Conservation (phyloP, 2,888 invertebrate genomes). For the Machimus atricapillus region DNA sequence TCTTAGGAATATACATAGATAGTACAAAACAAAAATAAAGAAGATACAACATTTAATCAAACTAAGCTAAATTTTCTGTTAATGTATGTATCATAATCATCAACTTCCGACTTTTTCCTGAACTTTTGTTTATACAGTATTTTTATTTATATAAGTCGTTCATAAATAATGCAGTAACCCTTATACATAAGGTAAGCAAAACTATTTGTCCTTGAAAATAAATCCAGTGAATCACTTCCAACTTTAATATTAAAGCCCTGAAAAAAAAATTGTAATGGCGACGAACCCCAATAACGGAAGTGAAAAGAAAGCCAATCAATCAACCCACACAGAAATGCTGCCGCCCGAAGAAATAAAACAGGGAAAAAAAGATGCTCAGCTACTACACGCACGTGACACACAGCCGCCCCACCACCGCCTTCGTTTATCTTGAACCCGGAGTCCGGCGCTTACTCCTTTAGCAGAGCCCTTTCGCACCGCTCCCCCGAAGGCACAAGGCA, state of each 20-base stretch:
- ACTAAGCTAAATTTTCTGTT: no score
- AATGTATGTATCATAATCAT: no score
- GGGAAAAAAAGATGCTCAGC: background rate
- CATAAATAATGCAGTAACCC: no score
- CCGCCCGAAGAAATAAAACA: background rate
- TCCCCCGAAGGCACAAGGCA: background rate
- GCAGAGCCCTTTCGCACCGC: background rate
- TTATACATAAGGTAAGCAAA: background rate
- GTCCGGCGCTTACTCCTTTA: background rate
- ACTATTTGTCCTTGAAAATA: background rate
- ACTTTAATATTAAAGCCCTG: background rate
- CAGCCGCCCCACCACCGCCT: background rate
- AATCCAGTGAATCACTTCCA: background rate
- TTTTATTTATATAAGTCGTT: no score
- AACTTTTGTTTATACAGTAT: no score
- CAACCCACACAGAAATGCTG: background rate
- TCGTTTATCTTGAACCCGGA: background rate
- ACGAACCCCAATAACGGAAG: background rate
- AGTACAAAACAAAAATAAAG: no score
- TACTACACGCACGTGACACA: constrained; percentile 3
- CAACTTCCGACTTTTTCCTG: no score
- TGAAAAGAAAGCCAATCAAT: background rate
- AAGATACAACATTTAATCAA: no score
- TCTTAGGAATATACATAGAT: no score
- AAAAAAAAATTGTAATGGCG: background rate